These are phyloP conservation scores for Gallinago solitaria DNA, from an alignment of 2,797 vertebrate genomes.

Conservation along the genomic window DNA sequence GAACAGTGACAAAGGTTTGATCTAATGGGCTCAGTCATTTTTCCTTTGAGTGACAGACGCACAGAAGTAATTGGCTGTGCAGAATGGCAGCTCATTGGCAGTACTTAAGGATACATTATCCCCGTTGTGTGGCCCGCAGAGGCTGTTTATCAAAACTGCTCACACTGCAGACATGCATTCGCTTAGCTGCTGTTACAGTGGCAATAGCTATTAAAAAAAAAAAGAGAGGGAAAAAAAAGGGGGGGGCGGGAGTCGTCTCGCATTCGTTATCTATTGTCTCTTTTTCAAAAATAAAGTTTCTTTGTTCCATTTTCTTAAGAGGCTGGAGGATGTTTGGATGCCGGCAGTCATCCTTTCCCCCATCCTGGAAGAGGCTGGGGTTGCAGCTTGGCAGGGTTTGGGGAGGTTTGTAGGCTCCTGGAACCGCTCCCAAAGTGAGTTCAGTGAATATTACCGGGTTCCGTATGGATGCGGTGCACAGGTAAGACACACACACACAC, in stretches of 20 bases:
- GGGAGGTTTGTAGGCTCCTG: not conserved
- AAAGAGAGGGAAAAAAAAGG: not conserved
- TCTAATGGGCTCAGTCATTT: conserved; percentile 89
- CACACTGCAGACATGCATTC: conserved; percentile 82
- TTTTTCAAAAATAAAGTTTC: conserved; percentile 72
- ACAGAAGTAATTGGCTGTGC: conserved; percentile 89
- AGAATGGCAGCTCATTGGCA: conserved; percentile 88
- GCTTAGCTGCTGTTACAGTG: conserved; percentile 79
- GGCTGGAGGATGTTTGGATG: conserved; percentile 38
- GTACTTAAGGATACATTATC: conserved; percentile 89
- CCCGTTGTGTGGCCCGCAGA: conserved; percentile 86
- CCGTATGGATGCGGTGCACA: fast-evolving
- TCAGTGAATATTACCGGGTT: not conserved
- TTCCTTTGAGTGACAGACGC: conserved; percentile 89
- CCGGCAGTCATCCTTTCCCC: not conserved
- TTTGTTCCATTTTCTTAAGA: conserved; percentile 68
- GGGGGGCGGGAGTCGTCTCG: not conserved
- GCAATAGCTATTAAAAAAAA: conserved; percentile 71
- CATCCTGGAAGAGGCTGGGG: not conserved
- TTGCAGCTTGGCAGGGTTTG: not conserved
- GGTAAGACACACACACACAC: fast-evolving
- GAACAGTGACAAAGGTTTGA: conserved; percentile 88
- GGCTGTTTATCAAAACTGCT: conserved; percentile 88
- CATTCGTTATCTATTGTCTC: conserved; percentile 57
- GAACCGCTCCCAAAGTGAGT: not conserved